Evolutionary conservation across 2,113 vertebrate species (phyloP).

Genomic region (Hepsetus odoe): DNA sequence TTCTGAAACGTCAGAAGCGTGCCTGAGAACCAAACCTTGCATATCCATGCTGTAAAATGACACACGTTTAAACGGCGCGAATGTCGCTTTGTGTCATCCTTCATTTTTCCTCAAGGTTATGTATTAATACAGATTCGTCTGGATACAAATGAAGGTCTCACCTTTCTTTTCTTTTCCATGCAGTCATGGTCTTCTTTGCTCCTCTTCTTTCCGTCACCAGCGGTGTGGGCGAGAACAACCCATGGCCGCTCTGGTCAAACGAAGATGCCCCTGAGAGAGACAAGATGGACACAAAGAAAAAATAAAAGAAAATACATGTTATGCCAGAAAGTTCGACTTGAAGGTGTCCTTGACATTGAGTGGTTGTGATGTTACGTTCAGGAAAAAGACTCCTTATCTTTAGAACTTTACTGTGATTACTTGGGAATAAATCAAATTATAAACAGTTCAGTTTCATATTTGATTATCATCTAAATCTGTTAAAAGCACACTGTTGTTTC

Average conservation of each 20-base stretch:
- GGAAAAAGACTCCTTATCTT: too few species aligned
- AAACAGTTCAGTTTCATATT: too few species aligned
- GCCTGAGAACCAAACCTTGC: background rate
- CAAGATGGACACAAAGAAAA: background rate
- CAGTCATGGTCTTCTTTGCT: background rate
- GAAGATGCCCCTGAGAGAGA: background rate
- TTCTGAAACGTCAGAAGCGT: background rate
- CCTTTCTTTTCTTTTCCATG: background rate
- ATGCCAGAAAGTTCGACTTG: slow-evolving; percentile 16
- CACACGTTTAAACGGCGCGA: background rate
- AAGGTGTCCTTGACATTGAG: too few species aligned
- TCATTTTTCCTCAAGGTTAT: background rate
- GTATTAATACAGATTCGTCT: slow-evolving; percentile 7
- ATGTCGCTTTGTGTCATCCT: background rate
- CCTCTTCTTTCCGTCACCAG: background rate
- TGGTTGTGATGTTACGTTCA: too few species aligned
- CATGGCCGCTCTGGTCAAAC: background rate
- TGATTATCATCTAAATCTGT: too few species aligned
- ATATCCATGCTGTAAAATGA: background rate
- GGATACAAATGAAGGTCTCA: background rate
- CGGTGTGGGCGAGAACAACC: background rate
- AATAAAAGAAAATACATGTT: background rate
- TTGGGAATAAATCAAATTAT: too few species aligned
- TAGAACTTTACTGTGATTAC: too few species aligned
- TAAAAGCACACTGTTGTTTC: too few species aligned